phyloP scores from a whole-genome alignment of 2,113 vertebrate species.

The Clarias gariepinus region DNA sequence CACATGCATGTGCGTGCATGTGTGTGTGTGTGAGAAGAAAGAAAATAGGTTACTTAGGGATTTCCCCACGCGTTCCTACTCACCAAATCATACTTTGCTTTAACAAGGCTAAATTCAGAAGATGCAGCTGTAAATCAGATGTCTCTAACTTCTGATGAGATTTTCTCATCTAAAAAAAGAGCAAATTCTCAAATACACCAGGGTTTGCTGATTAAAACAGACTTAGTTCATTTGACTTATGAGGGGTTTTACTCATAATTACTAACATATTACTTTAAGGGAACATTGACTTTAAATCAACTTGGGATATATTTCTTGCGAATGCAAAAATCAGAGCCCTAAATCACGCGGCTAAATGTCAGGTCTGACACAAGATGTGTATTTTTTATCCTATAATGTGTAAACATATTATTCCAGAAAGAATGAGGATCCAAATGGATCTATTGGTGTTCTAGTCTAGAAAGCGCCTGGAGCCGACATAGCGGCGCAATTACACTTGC shows the following conservation, averaged over 20 bases:
- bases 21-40: neutral
- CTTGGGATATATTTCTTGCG: neutral
- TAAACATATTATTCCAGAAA: neutral
- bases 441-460: neutral
- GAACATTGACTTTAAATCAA: neutral
- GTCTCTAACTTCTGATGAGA: neutral
- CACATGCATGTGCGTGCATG: neutral
- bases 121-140: neutral
- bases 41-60: conserved; percentile 1
- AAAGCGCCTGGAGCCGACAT: conserved; percentile 27
- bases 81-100: neutral
- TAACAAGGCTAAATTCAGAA: conserved; percentile 1
- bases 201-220: conserved; percentile 11
- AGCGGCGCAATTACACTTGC: neutral
- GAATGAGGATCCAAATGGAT: neutral
- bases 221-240: neutral
- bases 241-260: conserved; percentile 19
- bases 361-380: neutral
- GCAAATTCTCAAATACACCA: neutral
- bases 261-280: conserved; percentile 16
- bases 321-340: neutral
- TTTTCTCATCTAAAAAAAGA: conserved; percentile 1
- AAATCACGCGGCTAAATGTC: neutral
- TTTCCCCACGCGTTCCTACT: neutral
- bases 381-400: neutral